These are phyloP conservation scores for Actinia equina DNA, from an alignment of 64 coral and sea anemone species.

Conservation along the genomic window DNA sequence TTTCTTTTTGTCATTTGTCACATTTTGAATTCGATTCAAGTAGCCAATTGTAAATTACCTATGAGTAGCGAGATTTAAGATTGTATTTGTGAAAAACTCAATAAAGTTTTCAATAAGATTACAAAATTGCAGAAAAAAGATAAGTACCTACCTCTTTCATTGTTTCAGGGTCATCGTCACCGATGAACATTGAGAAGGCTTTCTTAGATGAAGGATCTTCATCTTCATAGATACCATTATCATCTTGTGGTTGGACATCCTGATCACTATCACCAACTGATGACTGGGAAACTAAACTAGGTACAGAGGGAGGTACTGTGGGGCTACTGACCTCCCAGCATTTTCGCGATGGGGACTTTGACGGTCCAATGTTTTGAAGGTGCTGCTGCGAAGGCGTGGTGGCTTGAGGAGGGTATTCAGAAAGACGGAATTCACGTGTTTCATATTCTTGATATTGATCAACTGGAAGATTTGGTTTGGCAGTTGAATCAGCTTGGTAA, in stretches of 20 bases:
- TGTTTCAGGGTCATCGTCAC: conserved; percentile 6
- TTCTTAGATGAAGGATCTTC: conserved; percentile 27
- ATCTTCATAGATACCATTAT: conserved; percentile 8
- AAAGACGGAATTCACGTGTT: conserved; percentile 69
- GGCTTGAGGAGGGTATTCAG: conserved; percentile 54
- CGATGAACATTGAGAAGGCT: conserved; percentile 55
- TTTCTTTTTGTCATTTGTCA: too few species aligned
- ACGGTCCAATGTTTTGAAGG: conserved; percentile 40
- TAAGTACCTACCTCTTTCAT: background rate
- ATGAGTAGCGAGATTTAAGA: too few species aligned
- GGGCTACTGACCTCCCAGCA: conserved; percentile 63
- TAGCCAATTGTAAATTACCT: too few species aligned
- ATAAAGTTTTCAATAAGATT: too few species aligned
- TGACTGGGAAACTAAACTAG: conserved; percentile 23
- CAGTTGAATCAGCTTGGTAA: background rate
- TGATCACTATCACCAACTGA: background rate
- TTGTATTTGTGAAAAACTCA: too few species aligned
- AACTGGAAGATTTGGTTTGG: background rate
- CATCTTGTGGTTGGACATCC: background rate
- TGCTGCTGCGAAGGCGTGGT: background rate
- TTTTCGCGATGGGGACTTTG: conserved; percentile 46
- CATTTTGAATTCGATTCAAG: too few species aligned
- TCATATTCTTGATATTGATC: conserved; percentile 34
- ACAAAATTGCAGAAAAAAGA: too few species aligned
- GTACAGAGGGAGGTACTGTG: background rate